Conservation (phyloP, 2,888 invertebrate species). For the Eurytoma adleriae region DNA sequence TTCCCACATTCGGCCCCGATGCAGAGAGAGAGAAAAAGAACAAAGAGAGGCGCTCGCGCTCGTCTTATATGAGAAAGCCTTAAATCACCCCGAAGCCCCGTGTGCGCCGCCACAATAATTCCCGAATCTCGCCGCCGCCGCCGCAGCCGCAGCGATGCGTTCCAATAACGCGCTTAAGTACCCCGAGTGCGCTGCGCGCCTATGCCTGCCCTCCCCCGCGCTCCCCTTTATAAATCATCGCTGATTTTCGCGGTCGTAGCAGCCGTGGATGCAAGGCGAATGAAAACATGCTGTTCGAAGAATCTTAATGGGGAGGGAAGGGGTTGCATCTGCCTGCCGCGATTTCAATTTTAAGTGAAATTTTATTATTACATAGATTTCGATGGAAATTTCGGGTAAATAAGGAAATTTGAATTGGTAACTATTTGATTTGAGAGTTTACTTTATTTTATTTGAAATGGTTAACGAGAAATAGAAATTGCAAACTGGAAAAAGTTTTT, state of each 20-base stretch:
- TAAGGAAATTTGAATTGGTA: no score
- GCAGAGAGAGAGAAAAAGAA: conserved; percentile 12
- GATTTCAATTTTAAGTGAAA: no score
- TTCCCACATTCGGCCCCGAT: neutral
- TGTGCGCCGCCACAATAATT: conserved; percentile 47
- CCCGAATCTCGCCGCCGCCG: conserved; percentile 38
- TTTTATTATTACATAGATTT: no score
- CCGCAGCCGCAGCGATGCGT: conserved; percentile 26
- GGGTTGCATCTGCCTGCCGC: no score
- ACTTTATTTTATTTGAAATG: no score
- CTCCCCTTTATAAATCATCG: conserved; percentile 47
- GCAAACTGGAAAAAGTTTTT: no score
- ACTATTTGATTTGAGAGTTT: no score
- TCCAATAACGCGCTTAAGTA: conserved; percentile 54
- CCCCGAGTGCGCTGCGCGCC: neutral
- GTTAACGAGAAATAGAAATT: no score
- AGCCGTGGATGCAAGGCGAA: neutral
- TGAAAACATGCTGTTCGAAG: neutral
- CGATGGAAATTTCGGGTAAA: no score
- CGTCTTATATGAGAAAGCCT: conserved; percentile 48
- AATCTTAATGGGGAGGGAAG: no score
- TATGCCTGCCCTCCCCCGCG: neutral
- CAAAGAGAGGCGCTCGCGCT: neutral
- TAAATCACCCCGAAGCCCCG: conserved; percentile 43
- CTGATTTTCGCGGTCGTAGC: conserved; percentile 24